A percentile compares a stretch with the other conserved stretches of the same genome.
Conservation (phyloP, 2,888 invertebrate genomes). For the Odontothrips loti region DNA sequence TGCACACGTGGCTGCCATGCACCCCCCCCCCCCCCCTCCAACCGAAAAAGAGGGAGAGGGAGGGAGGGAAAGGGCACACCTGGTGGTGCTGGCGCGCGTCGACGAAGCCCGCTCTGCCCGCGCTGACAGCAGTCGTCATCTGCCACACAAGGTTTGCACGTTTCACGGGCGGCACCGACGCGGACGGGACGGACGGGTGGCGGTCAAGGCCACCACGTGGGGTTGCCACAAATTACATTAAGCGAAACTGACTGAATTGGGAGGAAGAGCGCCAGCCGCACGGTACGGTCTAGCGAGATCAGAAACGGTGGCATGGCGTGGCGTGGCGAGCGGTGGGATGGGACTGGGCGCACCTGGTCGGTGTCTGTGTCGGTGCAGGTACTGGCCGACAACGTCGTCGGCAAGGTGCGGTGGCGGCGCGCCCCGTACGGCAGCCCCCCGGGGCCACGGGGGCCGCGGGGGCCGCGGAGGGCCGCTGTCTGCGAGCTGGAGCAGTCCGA, state of each 20-base stretch:
- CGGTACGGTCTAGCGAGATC: no score
- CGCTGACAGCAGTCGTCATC: neutral
- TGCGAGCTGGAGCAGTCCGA: conserved; percentile 14
- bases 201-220: neutral
- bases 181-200: neutral
- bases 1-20: no score
- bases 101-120: no score
- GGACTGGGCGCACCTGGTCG: conserved; percentile 40
- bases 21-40: no score
- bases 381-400: conserved; percentile 41
- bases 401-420: conserved; percentile 33
- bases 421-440: neutral
- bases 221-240: no score
- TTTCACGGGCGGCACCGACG: no score
- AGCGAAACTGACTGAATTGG: no score
- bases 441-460: neutral
- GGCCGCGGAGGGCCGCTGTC: neutral
- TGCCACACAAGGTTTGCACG: no score
- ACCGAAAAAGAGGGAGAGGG: neutral
- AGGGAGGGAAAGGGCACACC: neutral
- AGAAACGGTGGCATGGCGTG: neutral
- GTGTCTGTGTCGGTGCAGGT: conserved; percentile 37
- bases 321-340: conserved; percentile 40
- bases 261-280: no score
- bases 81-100: neutral